Percentiles rank a stretch among this genome's conserved stretches.
Conservation (phyloP, 2,797 vertebrate species). For the Argya squamiceps region DNA sequence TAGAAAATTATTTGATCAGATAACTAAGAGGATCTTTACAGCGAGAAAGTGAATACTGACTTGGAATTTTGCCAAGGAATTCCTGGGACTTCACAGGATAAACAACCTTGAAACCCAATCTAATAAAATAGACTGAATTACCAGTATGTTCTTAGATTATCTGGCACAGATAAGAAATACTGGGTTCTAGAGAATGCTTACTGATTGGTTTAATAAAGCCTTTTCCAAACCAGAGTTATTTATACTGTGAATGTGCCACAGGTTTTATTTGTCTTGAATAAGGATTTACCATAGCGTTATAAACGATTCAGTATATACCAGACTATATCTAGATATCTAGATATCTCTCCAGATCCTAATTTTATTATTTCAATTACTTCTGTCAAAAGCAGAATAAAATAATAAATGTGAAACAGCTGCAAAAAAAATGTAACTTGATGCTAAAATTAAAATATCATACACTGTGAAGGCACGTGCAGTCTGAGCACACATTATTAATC, state of each 20-base stretch:
- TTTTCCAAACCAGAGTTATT: background rate
- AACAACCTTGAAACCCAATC: background rate
- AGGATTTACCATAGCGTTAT: background rate
- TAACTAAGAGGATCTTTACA: background rate
- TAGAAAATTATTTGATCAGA: background rate
- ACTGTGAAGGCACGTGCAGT: background rate
- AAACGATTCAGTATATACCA: background rate
- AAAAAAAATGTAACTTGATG: background rate
- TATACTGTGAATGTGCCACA: background rate
- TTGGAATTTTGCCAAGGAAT: constrained; percentile 24
- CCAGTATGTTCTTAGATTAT: background rate
- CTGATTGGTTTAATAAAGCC: background rate
- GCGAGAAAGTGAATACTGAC: background rate
- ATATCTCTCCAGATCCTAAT: background rate
- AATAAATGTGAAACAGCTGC: background rate
- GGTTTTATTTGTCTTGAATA: background rate
- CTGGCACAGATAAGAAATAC: background rate
- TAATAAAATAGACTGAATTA: background rate
- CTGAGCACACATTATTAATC: background rate
- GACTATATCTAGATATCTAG: too few species aligned
- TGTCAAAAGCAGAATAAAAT: background rate
- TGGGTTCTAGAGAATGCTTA: background rate
- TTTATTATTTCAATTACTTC: background rate
- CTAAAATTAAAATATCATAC: background rate
- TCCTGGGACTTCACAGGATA: background rate